phyloP scores from a whole-genome alignment of 2,113 vertebrate species.

The Girardinichthys multiradiatus region DNA sequence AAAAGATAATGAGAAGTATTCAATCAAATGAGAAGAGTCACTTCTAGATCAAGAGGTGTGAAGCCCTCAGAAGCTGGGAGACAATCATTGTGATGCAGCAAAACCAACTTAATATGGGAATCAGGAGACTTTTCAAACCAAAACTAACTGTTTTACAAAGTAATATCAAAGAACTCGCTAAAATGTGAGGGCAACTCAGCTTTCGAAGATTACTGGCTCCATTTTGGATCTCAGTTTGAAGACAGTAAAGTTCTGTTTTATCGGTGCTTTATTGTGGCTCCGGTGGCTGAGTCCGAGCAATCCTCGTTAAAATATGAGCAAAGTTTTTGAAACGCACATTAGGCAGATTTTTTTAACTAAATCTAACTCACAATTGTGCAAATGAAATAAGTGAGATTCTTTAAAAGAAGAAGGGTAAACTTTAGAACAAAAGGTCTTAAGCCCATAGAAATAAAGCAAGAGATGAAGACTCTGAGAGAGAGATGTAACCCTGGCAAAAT shows the following conservation, averaged over 20 bases:
- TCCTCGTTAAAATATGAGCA: not conserved
- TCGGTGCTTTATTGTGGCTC: not conserved
- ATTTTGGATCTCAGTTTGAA: not conserved
- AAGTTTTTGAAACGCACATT: not conserved
- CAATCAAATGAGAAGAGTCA: constrained; percentile 44
- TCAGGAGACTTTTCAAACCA: not conserved
- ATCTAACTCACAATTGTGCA: not conserved
- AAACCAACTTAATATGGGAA: not conserved
- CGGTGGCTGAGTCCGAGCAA: not conserved
- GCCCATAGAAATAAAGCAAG: too few species aligned
- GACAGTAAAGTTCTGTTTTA: not conserved
- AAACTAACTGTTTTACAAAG: too few species aligned
- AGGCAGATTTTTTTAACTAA: not conserved
- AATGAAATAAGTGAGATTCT: not conserved
- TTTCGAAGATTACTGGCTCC: not conserved
- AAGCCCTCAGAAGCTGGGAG: constrained; percentile 32
- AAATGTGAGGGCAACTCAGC: not conserved
- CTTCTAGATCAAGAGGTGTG: constrained; percentile 47
- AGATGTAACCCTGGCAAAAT: constrained; percentile 26
- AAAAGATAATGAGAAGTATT: constrained; percentile 52
- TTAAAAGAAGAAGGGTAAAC: not conserved
- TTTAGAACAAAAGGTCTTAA: too few species aligned
- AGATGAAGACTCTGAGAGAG: constrained; percentile 8
- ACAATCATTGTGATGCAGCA: not conserved
- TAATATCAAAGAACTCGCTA: not conserved